Base-by-base conservation (phyloP, 2,797 vertebrate genomes). In the Alauda arvensis region DNA sequence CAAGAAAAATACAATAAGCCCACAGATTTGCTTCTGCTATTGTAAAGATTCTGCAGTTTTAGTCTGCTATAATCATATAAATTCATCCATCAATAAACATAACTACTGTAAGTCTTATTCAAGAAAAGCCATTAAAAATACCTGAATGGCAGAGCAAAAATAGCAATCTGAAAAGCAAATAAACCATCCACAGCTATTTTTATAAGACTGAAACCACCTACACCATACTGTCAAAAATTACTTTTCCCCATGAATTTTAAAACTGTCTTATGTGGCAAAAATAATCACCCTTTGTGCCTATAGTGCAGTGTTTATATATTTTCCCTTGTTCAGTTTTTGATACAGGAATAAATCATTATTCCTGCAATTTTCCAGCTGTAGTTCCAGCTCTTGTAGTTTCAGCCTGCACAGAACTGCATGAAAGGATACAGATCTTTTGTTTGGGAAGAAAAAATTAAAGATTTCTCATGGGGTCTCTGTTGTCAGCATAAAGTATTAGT, bases 181-280 rank as follows among this genome's bases (percentile, higher is more conserved):
- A 84, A 71, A 82, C 46, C 6, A 10, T 68, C 61, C n/a, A 39
- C 9, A 79, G 80, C 51, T 87, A 82, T 84, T 91, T 91, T 88
- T 82, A 20, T 59, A 84, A 87, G 56, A 85, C 67, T 55, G 59
- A 74, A 92, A 83, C 51, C 34, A 82, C 77, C 80, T 89, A 81
- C 56, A 86, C 33, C n/a, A 74, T 51, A 74, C 23, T 76, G 84
- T 81, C 79, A 94, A 87, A 95, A 91, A 93, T 77, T 90, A 90
- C 71, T 85, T 92, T 92, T 91, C 24, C 65, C 56, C 42, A 77
- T 92, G 71, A 94, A 93, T 91, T 93, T 93, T 77, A 89, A 84
- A 93, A 77, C 61, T 71, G 40, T 77, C 83, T 79, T n/a, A 72
- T 28, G 39, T 76, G 77, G 83, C 83, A 94, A 92, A 91, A 90